These are phyloP conservation scores for Melieria omissa DNA, from an alignment of 2,888 invertebrate genomes.

Conservation along the genomic window DNA sequence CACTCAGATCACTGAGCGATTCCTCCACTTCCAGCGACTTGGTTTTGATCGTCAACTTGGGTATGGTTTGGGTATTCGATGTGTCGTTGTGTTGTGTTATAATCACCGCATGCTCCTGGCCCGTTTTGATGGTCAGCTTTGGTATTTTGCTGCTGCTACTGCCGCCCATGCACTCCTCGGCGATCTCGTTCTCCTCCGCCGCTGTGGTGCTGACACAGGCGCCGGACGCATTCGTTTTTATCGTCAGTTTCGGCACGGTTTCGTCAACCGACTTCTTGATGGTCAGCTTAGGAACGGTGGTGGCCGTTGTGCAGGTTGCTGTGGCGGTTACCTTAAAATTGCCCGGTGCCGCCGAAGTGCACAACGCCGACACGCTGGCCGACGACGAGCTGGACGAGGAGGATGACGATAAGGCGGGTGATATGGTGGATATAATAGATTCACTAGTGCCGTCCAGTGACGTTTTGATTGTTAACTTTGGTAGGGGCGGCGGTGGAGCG, in stretches of 20 bases:
- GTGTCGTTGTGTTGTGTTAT: conserved; percentile 60
- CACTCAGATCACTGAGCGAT: conserved; percentile 31
- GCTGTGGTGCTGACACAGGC: conserved; percentile 35
- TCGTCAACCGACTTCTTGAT: conserved; percentile 68
- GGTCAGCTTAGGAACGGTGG: conserved; percentile 70
- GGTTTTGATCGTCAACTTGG: conserved; percentile 64
- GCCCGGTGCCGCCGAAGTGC: conserved; percentile 45
- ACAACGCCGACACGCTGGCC: conserved; percentile 36
- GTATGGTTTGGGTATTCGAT: conserved; percentile 61
- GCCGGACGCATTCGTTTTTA: conserved; percentile 51
- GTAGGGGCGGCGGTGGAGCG: conserved; percentile 65
- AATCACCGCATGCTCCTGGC: conserved; percentile 67
- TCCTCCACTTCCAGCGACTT: conserved; percentile 59
- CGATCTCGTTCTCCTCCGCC: conserved; percentile 31
- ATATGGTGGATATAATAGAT: conserved; percentile 59
- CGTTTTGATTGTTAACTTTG: conserved; percentile 72
- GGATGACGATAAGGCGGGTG: conserved; percentile 54
- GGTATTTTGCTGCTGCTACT: conserved; percentile 52
- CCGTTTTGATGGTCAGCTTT: conserved; percentile 68
- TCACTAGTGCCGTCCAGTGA: conserved; percentile 60
- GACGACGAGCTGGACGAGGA: conserved; percentile 44
- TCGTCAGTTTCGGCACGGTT: conserved; percentile 64
- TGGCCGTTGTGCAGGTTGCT: conserved; percentile 12
- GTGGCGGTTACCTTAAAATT: conserved; percentile 36
- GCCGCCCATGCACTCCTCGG: conserved; percentile 1